Evolutionary conservation across 2,797 vertebrate species (phyloP), one percentile per base, ranked within the genome.

Genomic region (Anguilla anguilla): DNA sequence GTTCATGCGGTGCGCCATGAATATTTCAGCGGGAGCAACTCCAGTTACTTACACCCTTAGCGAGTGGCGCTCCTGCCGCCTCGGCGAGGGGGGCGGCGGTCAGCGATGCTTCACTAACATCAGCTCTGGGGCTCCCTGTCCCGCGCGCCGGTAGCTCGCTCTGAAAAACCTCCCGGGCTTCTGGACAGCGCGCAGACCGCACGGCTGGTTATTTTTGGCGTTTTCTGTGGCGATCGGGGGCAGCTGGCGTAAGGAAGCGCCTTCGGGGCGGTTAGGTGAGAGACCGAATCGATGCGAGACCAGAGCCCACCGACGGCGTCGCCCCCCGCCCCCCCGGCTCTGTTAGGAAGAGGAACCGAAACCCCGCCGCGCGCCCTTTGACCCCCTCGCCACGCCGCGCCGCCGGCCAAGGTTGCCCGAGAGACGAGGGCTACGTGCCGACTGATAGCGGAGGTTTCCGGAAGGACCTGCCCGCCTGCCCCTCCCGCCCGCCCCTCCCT

Each of bases 371-470:
- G 85, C 92, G 93, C 93, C 93, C 94, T 89, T 61, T 94, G 93
- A 94, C 94, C 94, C 88, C 86, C 31, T 35, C 17, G 13, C 4
- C 31, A 0, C 9, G n/a, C 15, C 28, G n/a, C n/a, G 13, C 28
- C 53, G 35, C 85, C 91, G 91, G 93, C 93, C 93, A 94, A 94
- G 93, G 93, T 94, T 93, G 92, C 93, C 92, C 92, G 86, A 87
- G 91, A 59, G 90, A 87, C 90, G 89, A 91, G 92, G 93, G 94
- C 92, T 90, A 59, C 31, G 19, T 90, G 92, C 95, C 92, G 84
- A 67, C 92, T 92, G 92, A 94, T 91, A 93, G 90, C 93, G 87
- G 90, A 46, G 64, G 43, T 88, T 87, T 86, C 53, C 90, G 86
- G 77, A 39, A 79, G 39, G 72, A 0, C 92, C 92, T 89, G 0